Base-by-base conservation (phyloP, 2,113 vertebrate genomes). In the Malurus cyaneus region DNA sequence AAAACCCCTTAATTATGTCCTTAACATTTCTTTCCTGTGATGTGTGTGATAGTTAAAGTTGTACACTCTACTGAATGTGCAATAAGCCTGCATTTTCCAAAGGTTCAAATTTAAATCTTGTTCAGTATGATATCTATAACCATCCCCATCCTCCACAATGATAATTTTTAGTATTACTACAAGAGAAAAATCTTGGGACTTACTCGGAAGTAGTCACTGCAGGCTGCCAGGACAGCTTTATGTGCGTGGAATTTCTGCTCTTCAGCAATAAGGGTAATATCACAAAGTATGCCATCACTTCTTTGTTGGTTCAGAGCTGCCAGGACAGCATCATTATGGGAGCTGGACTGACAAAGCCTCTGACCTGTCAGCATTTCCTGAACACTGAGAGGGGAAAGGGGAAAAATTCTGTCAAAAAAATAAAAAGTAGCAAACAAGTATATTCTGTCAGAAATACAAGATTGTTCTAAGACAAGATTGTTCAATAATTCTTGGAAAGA, bases 121-220 rank as follows among this genome's bases (percentile, higher is more conserved):
- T 41, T 89, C 57, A 32, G 12, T 50, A 57, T 34, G 8, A 34
- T 28, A 82, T 24, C 26, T 57, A 17, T 31, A 80, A 54, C 5
- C 24, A 41, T 8, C 5, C n/a, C 24, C 39, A 26, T 16, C 11
- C 9, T n/a, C 18, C 10, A 21, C 59, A 8, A 3, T 5, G 4
- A 5, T 29, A 52, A 53, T 28, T 80, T 77, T 83, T 54, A 50
- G 20, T 62, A 24, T 28, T 39, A 57, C 31, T 53, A 31, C 12
- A 70, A 13, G 62, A 94, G 34, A 92, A 83, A 71, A 39, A 62
- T 44, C 50, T 88, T 26, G 44, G 23, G 17, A 98, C 99, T 99
- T 96, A 99, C 99, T 98, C 99, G 97, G 96, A 99, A 99, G 92
- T 99, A 99, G 97, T 99, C 99, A 28, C 99, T 99, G 98, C 99